A percentile compares a stretch with the other conserved stretches of the same genome.
phyloP scores from a whole-genome alignment of 2,797 vertebrate genomes.

The Poliocrania exsul region DNA sequence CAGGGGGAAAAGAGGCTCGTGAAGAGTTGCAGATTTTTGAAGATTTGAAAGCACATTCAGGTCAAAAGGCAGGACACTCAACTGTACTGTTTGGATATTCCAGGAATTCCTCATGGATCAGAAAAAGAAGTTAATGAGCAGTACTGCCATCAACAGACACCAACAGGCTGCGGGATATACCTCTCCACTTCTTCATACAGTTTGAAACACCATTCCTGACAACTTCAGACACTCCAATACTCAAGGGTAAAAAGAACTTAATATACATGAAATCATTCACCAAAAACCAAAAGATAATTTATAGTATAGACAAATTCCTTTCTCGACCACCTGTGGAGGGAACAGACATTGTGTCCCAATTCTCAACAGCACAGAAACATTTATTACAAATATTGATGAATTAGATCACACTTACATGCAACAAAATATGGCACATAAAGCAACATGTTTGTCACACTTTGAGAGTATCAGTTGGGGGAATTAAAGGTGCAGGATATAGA shows the following conservation, averaged over 20 bases:
- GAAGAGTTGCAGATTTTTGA: not conserved
- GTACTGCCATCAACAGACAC: not conserved
- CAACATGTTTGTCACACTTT: not conserved
- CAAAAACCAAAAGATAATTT: not conserved
- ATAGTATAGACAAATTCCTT: not conserved
- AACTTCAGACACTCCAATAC: not conserved
- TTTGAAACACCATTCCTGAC: not conserved
- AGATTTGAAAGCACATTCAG: not conserved
- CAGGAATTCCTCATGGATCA: not conserved
- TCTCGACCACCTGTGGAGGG: not conserved
- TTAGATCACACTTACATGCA: not conserved
- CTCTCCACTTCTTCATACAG: not conserved
- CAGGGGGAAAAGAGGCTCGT: accelerated
- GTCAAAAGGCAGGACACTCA: not conserved
- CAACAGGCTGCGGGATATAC: not conserved
- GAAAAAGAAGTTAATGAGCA: not conserved
- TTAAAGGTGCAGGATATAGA: not conserved
- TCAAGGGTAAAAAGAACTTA: not conserved
- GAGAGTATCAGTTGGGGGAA: not conserved
- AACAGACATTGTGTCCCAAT: not conserved
- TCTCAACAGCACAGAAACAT: not conserved
- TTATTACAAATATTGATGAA: not conserved
- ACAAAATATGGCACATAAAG: not conserved
- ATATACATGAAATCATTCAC: not conserved
- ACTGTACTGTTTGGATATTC: not conserved